Percentiles rank a stretch among this genome's conserved stretches.
Conservation (phyloP, 2,113 vertebrate genomes). For the Gallinago paraguaiae region DNA sequence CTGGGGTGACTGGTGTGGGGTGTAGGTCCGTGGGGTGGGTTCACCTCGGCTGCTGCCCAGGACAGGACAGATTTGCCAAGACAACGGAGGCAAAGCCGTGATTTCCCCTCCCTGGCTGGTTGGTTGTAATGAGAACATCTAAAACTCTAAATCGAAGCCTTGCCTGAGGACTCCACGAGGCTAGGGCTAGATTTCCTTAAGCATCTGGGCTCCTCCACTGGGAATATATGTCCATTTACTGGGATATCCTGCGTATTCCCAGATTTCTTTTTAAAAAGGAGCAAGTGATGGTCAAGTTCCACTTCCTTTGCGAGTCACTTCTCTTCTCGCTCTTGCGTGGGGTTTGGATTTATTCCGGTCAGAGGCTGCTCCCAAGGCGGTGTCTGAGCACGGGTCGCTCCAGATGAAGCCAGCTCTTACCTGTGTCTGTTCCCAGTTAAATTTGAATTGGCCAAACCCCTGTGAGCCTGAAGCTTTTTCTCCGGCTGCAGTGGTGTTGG, state of each 20-base stretch:
- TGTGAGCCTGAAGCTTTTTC: neutral
- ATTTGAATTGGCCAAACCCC: neutral
- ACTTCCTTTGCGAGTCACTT: neutral
- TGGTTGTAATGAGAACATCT: neutral
- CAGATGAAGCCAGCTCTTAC: neutral
- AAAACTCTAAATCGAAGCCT: neutral
- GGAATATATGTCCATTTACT: fast-evolving
- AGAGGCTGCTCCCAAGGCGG: neutral
- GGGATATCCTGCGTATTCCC: neutral
- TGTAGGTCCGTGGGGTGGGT: fast-evolving
- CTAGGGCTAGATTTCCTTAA: neutral
- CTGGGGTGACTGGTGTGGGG: neutral
- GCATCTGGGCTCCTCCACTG: fast-evolving
- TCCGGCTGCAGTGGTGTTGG: neutral
- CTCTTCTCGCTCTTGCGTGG: neutral
- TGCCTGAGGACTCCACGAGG: fast-evolving
- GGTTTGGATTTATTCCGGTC: neutral
- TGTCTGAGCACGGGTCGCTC: neutral
- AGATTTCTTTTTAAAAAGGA: neutral
- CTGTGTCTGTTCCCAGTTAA: neutral
- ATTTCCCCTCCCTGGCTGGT: neutral
- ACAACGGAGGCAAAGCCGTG: fast-evolving
- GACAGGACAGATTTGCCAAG: fast-evolving
- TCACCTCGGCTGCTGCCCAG: neutral
- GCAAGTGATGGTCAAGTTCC: neutral